Conservation (phyloP, 2,797 vertebrate genomes). For the Tokudaia tokunoshimensis region DNA sequence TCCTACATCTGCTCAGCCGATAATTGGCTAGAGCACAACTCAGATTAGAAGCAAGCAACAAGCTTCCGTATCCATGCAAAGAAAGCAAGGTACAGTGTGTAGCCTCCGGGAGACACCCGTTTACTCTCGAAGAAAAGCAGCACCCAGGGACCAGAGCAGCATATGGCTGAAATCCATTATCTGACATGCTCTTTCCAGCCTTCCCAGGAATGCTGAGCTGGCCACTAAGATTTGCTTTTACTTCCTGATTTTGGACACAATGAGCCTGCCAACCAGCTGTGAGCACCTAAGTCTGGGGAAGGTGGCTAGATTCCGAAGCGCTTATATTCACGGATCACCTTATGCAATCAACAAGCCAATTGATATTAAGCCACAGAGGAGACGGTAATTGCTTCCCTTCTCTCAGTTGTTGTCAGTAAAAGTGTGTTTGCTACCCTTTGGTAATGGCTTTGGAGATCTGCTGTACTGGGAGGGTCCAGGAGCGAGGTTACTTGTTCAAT, state of each 20-base stretch:
- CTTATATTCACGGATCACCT: conserved; percentile 93
- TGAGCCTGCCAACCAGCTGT: conserved; percentile 95
- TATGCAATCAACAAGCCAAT: conserved; percentile 97
- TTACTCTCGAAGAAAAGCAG: conserved; percentile 81
- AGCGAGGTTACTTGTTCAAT: conserved; percentile 63
- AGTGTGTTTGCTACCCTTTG: conserved; percentile 76
- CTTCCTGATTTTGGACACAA: conserved; percentile 86
- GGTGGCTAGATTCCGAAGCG: conserved; percentile 92
- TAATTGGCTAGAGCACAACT: conserved; percentile 83
- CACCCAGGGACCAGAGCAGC: conserved; percentile 45
- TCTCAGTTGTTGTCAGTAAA: conserved; percentile 71
- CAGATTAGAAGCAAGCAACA: conserved; percentile 83
- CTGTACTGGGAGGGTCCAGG: conserved; percentile 38
- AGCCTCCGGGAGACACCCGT: conserved; percentile 67
- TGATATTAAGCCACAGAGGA: conserved; percentile 96
- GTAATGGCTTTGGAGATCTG: conserved; percentile 68
- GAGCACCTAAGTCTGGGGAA: conserved; percentile 93
- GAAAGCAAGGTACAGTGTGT: conserved; percentile 76
- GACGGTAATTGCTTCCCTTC: conserved; percentile 91
- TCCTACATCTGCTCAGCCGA: conserved; percentile 81
- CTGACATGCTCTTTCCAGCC: conserved; percentile 75
- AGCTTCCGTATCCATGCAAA: conserved; percentile 79
- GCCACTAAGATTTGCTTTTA: conserved; percentile 76
- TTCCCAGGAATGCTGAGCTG: conserved; percentile 83
- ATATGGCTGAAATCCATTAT: conserved; percentile 56